These are phyloP conservation scores for Sebastes baramenuke DNA, from an alignment of 2,797 vertebrate genomes.

Conservation along the genomic window DNA sequence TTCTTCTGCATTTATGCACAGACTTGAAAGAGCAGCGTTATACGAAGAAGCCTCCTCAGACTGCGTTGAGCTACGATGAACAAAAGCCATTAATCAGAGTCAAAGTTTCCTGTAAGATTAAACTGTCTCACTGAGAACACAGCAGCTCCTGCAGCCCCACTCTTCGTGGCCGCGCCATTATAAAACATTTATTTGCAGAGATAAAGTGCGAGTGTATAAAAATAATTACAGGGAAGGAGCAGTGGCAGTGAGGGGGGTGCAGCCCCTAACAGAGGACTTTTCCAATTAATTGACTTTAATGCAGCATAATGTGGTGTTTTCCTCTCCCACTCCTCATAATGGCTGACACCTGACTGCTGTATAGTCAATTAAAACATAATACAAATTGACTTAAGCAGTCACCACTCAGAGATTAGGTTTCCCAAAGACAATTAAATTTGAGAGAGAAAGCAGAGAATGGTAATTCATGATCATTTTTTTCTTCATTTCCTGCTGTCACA, in stretches of 20 bases:
- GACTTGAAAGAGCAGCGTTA: slow-evolving; percentile 15
- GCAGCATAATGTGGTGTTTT: slow-evolving; percentile 65
- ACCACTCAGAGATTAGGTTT: slow-evolving; percentile 59
- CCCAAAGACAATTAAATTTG: slow-evolving; percentile 59
- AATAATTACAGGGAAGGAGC: slow-evolving; percentile 57
- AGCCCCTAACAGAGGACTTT: slow-evolving; percentile 60
- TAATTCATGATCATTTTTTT: slow-evolving; percentile 33
- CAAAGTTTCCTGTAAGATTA: slow-evolving; percentile 42
- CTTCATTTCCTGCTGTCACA: slow-evolving; percentile 48
- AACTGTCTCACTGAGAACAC: slow-evolving; percentile 21
- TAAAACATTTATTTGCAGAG: slow-evolving; percentile 51
- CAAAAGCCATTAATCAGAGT: slow-evolving; percentile 54
- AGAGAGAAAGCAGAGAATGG: slow-evolving; percentile 45
- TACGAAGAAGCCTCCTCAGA: slow-evolving; percentile 17
- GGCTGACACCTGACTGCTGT: slow-evolving; percentile 60
- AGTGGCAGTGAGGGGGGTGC: slow-evolving; percentile 44
- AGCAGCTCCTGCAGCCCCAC: slow-evolving; percentile 15
- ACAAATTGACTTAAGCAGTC: slow-evolving; percentile 72
- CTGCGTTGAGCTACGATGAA: slow-evolving; percentile 4
- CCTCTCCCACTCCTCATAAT: slow-evolving; percentile 66
- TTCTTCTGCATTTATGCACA: not conserved
- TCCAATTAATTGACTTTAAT: slow-evolving; percentile 75
- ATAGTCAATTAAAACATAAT: slow-evolving; percentile 78
- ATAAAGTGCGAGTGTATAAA: slow-evolving; percentile 35
- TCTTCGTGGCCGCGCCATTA: not conserved